phyloP scores from a whole-genome alignment of 2,888 invertebrate species.

The Xylota sylvarum region DNA sequence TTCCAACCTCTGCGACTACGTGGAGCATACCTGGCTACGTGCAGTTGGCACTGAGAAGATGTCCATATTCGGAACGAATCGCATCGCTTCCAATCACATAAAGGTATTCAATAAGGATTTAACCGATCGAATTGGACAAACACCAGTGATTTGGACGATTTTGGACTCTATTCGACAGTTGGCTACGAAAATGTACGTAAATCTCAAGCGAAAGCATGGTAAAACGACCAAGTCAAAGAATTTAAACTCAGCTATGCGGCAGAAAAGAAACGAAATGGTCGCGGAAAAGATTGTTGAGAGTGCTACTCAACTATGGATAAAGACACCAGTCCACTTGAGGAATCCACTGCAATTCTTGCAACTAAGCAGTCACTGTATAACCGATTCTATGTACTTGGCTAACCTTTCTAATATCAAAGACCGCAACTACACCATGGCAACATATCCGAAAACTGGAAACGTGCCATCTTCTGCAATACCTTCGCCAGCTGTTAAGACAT shows the following conservation, averaged over 20 bases:
- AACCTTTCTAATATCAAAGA: constrained; percentile 75
- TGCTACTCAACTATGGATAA: constrained; percentile 80
- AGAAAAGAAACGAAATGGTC: constrained; percentile 75
- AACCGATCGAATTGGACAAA: constrained; percentile 71
- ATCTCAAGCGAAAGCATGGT: constrained; percentile 64
- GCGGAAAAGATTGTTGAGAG: constrained; percentile 79
- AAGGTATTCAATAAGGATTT: constrained; percentile 79
- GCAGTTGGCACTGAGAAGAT: constrained; percentile 80
- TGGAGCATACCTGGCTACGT: constrained; percentile 79
- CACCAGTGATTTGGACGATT: constrained; percentile 79
- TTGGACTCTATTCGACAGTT: constrained; percentile 78
- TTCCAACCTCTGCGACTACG: constrained; percentile 77
- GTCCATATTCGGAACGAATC: constrained; percentile 80
- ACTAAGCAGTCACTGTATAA: constrained; percentile 79
- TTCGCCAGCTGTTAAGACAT: constrained; percentile 39
- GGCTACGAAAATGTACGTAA: constrained; percentile 78
- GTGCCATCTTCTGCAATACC: constrained; percentile 5
- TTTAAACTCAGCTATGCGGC: constrained; percentile 43
- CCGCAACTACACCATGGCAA: constrained; percentile 66
- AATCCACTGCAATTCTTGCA: constrained; percentile 79
- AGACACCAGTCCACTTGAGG: constrained; percentile 79
- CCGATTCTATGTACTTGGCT: constrained; percentile 78
- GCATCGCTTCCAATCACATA: constrained; percentile 79
- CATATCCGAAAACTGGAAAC: constrained; percentile 48
- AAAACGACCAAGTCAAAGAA: constrained; percentile 63